Conservation (phyloP, 2,888 invertebrate species). For the Dolichomitus sp. region DNA sequence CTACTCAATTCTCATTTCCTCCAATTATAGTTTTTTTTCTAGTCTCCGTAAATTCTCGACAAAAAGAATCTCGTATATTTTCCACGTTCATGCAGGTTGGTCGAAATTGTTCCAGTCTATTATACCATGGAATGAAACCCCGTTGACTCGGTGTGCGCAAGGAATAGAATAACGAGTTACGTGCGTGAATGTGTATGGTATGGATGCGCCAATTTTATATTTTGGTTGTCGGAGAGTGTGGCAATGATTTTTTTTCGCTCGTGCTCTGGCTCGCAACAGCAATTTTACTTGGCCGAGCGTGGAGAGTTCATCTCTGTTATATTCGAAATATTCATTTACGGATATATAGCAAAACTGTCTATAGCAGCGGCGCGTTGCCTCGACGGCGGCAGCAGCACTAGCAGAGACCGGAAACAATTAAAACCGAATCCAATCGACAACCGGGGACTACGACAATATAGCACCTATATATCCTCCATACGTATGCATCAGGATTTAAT, state of each 20-base stretch:
- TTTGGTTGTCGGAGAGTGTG: neutral
- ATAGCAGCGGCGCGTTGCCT: constrained; percentile 11
- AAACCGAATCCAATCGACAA: constrained; percentile 71
- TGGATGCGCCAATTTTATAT: neutral
- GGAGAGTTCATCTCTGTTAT: constrained; percentile 48
- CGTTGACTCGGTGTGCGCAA: constrained; percentile 46
- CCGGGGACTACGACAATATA: constrained; percentile 68
- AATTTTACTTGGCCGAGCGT: constrained; percentile 52
- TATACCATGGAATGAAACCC: constrained; percentile 64
- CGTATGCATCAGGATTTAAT: constrained; percentile 73
- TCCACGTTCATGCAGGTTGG: constrained; percentile 48
- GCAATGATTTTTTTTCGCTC: constrained; percentile 23
- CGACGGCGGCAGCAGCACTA: constrained; percentile 16
- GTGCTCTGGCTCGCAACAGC: constrained; percentile 21
- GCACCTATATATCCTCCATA: constrained; percentile 57
- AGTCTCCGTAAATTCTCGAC: neutral
- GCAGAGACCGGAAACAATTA: constrained; percentile 71
- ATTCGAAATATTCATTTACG: constrained; percentile 61
- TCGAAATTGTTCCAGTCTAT: constrained; percentile 66
- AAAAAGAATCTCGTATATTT: constrained; percentile 45
- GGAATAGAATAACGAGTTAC: constrained; percentile 65
- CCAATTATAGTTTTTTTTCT: constrained; percentile 5
- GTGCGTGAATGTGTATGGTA: constrained; percentile 21
- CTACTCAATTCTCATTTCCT: constrained; percentile 19
- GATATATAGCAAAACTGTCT: constrained; percentile 43